Evolutionary conservation across 2,113 vertebrate genomes (phyloP).

Genomic region (Himantopus leucocephalus): DNA sequence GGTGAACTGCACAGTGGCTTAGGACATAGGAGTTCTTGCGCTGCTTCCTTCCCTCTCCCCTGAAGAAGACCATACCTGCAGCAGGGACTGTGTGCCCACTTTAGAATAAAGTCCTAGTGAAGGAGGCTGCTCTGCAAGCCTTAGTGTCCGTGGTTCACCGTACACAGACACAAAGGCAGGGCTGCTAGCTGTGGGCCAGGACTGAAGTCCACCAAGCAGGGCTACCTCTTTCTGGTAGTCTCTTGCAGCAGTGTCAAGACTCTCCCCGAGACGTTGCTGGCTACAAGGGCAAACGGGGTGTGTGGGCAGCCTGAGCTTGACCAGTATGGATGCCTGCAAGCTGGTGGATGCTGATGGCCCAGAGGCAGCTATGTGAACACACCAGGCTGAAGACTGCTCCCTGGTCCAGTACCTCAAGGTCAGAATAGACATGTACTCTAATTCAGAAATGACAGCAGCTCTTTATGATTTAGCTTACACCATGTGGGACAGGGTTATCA

Average conservation of each 20-base stretch:
- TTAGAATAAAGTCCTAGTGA: not conserved
- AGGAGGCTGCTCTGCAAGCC: not conserved
- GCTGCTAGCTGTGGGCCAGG: not conserved
- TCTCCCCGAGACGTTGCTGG: not conserved
- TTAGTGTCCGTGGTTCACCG: not conserved
- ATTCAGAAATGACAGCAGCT: not conserved
- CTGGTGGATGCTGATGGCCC: not conserved
- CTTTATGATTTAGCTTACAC: not conserved
- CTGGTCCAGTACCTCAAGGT: not conserved
- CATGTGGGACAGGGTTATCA: not conserved
- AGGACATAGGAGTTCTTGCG: not conserved
- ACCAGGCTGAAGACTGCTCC: not conserved
- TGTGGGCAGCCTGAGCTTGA: not conserved
- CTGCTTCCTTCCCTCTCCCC: not conserved
- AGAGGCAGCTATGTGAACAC: not conserved
- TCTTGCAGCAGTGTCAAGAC: not conserved
- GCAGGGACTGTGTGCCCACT: not conserved
- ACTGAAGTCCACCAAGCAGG: not conserved
- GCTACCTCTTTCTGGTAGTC: not conserved
- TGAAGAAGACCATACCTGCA: not conserved
- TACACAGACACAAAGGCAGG: not conserved
- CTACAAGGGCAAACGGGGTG: not conserved
- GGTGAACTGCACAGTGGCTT: not conserved
- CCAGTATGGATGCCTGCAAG: accelerated
- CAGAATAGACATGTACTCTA: not conserved